These are phyloP conservation scores for Phalacrocorax brasilianus DNA, from an alignment of 2,113 vertebrate species.

Conservation along the genomic window DNA sequence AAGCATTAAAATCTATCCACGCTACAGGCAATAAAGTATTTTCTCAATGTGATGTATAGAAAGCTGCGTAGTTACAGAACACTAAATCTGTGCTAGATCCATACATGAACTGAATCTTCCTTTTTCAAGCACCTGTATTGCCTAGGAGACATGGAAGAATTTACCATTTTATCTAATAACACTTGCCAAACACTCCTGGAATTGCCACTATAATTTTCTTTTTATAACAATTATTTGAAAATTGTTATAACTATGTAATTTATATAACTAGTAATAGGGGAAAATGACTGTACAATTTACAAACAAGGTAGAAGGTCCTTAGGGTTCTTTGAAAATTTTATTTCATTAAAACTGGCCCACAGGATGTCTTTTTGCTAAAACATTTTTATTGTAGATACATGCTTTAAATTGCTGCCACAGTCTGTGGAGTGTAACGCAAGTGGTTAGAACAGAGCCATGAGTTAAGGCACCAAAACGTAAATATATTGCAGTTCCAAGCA, in stretches of 20 bases:
- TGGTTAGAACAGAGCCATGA: neutral
- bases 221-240: neutral
- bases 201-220: neutral
- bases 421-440: neutral
- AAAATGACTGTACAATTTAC: neutral
- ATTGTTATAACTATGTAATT: neutral
- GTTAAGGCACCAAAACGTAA: neutral
- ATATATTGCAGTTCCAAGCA: neutral
- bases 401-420: neutral
- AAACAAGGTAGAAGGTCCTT: neutral
- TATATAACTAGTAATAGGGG: neutral
- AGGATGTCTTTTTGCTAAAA: neutral
- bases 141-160: neutral
- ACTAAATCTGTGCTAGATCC: neutral
- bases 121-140: neutral
- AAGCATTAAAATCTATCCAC: neutral
- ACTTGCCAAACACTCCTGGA: neutral
- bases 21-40: neutral
- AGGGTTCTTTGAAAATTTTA: rapidly evolving
- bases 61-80: neutral
- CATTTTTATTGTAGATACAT: neutral
- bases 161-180: neutral
- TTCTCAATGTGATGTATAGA: neutral
- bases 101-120: neutral
- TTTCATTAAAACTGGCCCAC: neutral